Percentiles rank a stretch among this genome's conserved stretches.
Conservation (phyloP, 1,140 invertebrate genomes). For the Drosophila sulfurigaster region DNA sequence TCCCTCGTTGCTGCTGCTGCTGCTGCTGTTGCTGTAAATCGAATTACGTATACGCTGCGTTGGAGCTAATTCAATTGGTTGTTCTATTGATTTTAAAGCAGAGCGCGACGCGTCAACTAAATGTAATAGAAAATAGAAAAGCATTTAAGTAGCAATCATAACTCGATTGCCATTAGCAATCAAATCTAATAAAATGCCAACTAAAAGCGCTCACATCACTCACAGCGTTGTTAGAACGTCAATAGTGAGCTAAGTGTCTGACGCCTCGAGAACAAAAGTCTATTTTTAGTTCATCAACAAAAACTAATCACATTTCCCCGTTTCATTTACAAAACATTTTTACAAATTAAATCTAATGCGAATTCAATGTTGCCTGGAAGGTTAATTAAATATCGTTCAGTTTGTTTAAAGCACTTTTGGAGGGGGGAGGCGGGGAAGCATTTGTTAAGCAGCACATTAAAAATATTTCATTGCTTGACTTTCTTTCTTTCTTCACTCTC, state of each 20-base stretch:
- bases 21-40: conserved; percentile 24
- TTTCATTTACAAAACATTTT: not conserved
- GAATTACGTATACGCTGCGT: conserved; percentile 49
- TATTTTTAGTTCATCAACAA: conserved; percentile 6
- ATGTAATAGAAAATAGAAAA: conserved; percentile 47
- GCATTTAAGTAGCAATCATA: conserved; percentile 67
- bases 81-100: conserved; percentile 58
- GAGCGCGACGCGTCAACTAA: conserved; percentile 38
- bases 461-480: conserved; percentile 30
- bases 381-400: too few relatives aligned
- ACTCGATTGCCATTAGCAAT: conserved; percentile 69
- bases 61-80: conserved; percentile 50
- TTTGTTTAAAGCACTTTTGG: not conserved
- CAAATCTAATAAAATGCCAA: conserved; percentile 70
- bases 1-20: not conserved
- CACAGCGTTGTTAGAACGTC: not conserved
- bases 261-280: not conserved
- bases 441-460: conserved; percentile 15
- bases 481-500: not conserved
- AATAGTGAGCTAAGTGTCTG: conserved; percentile 25
- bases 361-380: too few relatives aligned
- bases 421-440: too few relatives aligned
- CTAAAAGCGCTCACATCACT: conserved; percentile 63
- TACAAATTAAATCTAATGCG: not conserved
- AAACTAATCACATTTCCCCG: not conserved